Conservation (phyloP, 2,888 invertebrate species). For the Tachina grossa region DNA sequence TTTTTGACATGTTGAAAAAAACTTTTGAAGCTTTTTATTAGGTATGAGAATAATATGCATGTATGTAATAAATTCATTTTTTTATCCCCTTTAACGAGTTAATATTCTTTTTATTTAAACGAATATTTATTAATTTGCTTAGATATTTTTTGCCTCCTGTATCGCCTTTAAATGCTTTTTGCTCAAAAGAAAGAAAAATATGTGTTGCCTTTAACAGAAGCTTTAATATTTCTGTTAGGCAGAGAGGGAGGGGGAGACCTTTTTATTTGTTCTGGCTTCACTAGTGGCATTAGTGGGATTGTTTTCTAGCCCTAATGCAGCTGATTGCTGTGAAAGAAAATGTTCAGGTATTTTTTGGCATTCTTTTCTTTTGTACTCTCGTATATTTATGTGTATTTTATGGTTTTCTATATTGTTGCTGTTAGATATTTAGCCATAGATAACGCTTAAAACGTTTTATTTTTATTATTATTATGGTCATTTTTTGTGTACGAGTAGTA, state of each 20-base stretch:
- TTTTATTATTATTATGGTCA: constrained; percentile 71
- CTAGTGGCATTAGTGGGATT: constrained; percentile 11
- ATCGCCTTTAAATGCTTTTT: constrained; percentile 37
- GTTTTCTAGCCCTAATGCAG: constrained; percentile 35
- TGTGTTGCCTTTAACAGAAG: constrained; percentile 65
- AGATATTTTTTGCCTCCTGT: constrained; percentile 37
- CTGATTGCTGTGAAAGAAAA: constrained; percentile 8
- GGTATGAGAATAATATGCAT: too few relatives aligned
- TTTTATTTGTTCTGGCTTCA: constrained; percentile 17
- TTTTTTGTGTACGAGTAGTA: constrained; percentile 47
- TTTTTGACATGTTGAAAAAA: background rate
- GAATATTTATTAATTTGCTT: constrained; percentile 68
- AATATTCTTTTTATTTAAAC: constrained; percentile 19
- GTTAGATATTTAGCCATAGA: constrained; percentile 65
- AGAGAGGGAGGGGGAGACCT: constrained; percentile 16
- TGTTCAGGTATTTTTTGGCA: constrained; percentile 58
- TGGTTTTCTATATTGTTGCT: constrained; percentile 57
- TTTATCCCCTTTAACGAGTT: constrained; percentile 17
- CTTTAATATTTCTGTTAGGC: constrained; percentile 51
- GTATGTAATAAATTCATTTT: too few relatives aligned
- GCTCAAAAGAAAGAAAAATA: background rate
- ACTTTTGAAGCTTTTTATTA: background rate
- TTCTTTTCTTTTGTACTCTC: constrained; percentile 15
- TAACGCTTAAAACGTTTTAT: constrained; percentile 67
- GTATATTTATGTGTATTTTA: constrained; percentile 42